Base-by-base conservation (phyloP, 2,888 invertebrate species). In the Hirtodrosophila histrioides region DNA sequence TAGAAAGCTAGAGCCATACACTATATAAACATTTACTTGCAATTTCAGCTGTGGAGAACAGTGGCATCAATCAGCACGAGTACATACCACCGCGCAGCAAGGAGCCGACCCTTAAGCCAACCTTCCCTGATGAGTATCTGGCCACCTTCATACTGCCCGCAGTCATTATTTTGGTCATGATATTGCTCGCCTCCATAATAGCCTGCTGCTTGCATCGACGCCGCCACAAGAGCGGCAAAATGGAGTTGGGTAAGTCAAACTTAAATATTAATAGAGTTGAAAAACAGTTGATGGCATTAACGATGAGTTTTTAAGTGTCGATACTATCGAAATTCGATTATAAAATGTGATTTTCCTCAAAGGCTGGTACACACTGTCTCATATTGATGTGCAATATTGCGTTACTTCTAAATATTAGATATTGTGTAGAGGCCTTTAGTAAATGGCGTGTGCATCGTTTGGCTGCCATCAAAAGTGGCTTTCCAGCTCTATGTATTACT, bases 131-230 rank as follows among this genome's bases (percentile, higher is more conserved):
- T 24, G 94, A 95, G 77, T 95, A 95, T 80, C 90, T 96, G 75
- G 93, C 95, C 50, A 98, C 97, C 8, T 97, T 97, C 75, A 95
- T 98, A 39, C 94, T 98, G 61, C 98, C 99, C 0, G 96, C 97
- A 0, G 94, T 97, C 10, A 96, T 98, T 31, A 96, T 98, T 63
- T 94, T 96, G 0, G 94, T 95, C 17, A 97, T 99, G 96, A 93
- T 98, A 37, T 91, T 98, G 10, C 92, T 98, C 43, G 97, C 98
- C 0, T 95, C 96, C 0, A 93, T 98, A 55, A 95, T 98, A 55
- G 98, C 98, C 1, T 97, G 97, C 88, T 94, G 97, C 54, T 92
- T 98, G 49, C 98, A 98, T 89, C 94, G 97, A 78, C 93, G 96
- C 83, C 94, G 96, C 73, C 94, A 96, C 76, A 94, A 96, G 76